Evolutionary conservation across 23 tunicate genomes (phyloP).

Genomic region (Aplidium turbinatum): DNA sequence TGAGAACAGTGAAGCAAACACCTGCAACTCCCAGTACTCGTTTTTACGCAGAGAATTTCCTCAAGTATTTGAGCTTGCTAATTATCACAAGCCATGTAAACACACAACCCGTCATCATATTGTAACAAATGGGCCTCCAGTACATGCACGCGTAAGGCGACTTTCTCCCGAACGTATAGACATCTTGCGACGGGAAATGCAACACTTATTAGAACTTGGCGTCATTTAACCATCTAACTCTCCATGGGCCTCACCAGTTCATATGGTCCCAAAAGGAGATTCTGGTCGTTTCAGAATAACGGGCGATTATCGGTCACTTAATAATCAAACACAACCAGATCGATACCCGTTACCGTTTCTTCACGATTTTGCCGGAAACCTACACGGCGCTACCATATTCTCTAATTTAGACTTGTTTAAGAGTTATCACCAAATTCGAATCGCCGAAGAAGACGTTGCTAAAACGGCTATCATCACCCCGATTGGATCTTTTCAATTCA

Average conservation of each 20-base stretch:
- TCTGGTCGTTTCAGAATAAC: slow-evolving; percentile 3
- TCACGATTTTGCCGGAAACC: slow-evolving; percentile 2
- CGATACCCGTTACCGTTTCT: slow-evolving; percentile 12
- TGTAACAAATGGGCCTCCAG: slow-evolving; percentile 22
- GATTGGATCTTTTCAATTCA: slow-evolving; percentile 26
- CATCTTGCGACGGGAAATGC: neutral
- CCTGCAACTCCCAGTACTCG: too few species aligned
- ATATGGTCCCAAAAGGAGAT: slow-evolving; percentile 11
- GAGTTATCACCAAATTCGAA: slow-evolving; percentile 12
- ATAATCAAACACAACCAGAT: slow-evolving; percentile 12
- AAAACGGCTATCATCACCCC: slow-evolving; percentile 20
- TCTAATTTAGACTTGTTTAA: slow-evolving; percentile 20
- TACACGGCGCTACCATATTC: slow-evolving; percentile 17
- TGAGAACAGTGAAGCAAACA: too few species aligned
- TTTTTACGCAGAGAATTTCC: too few species aligned
- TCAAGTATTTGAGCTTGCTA: too few species aligned
- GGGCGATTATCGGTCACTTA: slow-evolving; percentile 1
- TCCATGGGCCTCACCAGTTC: slow-evolving; percentile 26
- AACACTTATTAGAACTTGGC: slow-evolving; percentile 10
- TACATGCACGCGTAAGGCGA: slow-evolving; percentile 4
- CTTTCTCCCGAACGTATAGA: slow-evolving; percentile 1
- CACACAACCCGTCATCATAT: too few species aligned
- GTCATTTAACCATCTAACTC: slow-evolving; percentile 16
- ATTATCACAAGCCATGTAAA: too few species aligned
- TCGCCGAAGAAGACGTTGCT: neutral